Evolutionary conservation across 2,113 vertebrate species (phyloP), one percentile per base, ranked within the genome.

Genomic region (Eidolon helvum): DNA sequence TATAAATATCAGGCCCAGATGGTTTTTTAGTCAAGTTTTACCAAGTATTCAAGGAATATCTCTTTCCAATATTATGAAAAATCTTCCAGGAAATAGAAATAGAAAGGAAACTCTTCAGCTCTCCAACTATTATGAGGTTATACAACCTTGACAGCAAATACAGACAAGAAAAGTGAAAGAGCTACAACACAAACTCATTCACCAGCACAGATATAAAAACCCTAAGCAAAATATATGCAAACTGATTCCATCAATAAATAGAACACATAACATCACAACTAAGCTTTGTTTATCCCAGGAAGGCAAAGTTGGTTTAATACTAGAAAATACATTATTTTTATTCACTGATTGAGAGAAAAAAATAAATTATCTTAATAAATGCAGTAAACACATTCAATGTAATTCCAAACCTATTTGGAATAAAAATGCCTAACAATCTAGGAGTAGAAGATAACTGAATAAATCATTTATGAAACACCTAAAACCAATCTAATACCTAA

Each of bases 301-400:
- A 86, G 40, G 28, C 30, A 78, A 43, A 61, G n/a, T 71, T 86
- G 35, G 9, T n/a, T 82, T 89, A 78, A 91, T 86, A 79, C 63
- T 35, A 91, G 63, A 95, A 91, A 95, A 69, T 72, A 22, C 7
- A 66, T 65, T 57, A 57, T 50, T 91, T 80, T 86, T 96, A 90
- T 87, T 94, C 26, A 66, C 26, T 82, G 19, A 88, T 68, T 18
- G 65, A 80, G 26, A 74, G 38, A 55, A 53, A 66, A 77, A 83
- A 79, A 74, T 68, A 48, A 71, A 43, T 72, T 30, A 65, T 82
- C 30, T 91, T 72, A 92, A 63, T 14, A 87, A 80, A 71, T 91
- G 15, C 15, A 59, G 33, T 57, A 33, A 79, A 80, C 63, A 7
- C 38, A 65, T 80, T 90, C 15, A 16, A 22, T 79, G 45, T 53